Evolutionary conservation across 2,797 vertebrate species (phyloP).

Genomic region (Atherinosoma microstoma): DNA sequence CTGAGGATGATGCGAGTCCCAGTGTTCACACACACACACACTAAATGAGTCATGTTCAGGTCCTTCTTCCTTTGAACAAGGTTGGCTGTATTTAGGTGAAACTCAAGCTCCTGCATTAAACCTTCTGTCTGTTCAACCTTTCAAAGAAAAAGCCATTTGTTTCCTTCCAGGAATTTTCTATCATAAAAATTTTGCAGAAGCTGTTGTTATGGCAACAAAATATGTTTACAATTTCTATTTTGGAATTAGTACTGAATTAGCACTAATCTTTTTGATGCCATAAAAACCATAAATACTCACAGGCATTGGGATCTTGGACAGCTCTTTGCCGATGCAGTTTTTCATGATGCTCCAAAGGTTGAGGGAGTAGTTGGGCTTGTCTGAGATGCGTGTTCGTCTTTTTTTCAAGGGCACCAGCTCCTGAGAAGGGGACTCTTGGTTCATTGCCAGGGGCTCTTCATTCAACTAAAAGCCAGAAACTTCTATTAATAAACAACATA

Average conservation of each 20-base stretch:
- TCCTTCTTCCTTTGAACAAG: too few relatives aligned
- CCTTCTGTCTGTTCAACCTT: neutral
- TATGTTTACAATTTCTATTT: neutral
- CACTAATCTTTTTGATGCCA: neutral
- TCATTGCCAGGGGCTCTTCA: constrained; percentile 81
- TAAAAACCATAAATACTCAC: constrained; percentile 72
- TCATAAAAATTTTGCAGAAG: neutral
- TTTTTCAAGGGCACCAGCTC: constrained; percentile 86
- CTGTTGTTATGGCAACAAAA: constrained; percentile 2
- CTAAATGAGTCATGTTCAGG: too few relatives aligned
- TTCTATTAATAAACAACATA: neutral
- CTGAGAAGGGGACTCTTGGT: constrained; percentile 84
- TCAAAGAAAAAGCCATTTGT: too few relatives aligned
- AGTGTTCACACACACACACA: too few relatives aligned
- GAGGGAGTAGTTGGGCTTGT: constrained; percentile 97
- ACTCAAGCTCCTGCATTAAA: neutral
- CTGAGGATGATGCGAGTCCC: neutral
- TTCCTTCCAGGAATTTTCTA: neutral
- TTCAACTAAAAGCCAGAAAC: constrained; percentile 70
- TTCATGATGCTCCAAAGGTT: constrained; percentile 99
- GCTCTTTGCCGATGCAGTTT: constrained; percentile 96
- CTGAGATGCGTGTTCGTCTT: constrained; percentile 89
- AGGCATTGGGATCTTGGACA: constrained; percentile 97
- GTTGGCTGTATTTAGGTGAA: neutral
- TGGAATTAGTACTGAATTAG: constrained; percentile 34